Evolutionary conservation across 37 sponge, comb jelly and placozoan species (phyloP).

Genomic region (Theonella swinhoei): DNA sequence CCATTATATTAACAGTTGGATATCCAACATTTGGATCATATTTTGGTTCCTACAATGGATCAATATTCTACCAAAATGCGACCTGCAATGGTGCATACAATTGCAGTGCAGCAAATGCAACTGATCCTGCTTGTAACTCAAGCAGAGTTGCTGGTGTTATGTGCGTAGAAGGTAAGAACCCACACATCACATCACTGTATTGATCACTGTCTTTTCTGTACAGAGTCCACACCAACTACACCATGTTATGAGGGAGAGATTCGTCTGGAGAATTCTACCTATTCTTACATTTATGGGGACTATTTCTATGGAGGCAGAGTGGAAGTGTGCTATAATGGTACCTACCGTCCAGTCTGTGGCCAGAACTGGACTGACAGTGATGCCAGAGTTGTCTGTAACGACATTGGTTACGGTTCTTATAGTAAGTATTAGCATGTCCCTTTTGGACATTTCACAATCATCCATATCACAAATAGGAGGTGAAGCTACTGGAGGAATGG

Average conservation of each 20-base stretch:
- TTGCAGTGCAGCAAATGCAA: too few relatives aligned
- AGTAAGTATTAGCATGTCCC: background rate
- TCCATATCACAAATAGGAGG: background rate
- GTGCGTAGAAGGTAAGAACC: background rate
- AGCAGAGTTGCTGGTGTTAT: too few relatives aligned
- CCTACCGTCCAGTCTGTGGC: background rate
- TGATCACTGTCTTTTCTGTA: background rate
- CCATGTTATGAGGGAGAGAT: slow-evolving; percentile 4
- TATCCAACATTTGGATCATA: too few relatives aligned
- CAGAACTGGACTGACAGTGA: background rate
- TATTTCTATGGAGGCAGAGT: slow-evolving; percentile 1
- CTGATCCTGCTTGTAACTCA: too few relatives aligned
- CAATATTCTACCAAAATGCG: too few relatives aligned
- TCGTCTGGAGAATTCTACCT: background rate
- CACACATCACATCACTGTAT: background rate
- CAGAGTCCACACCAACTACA: background rate
- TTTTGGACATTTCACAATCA: too few relatives aligned
- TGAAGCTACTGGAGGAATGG: background rate
- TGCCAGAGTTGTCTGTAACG: background rate
- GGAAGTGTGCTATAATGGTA: slow-evolving; percentile 2
- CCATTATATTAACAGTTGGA: too few relatives aligned
- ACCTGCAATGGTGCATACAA: too few relatives aligned
- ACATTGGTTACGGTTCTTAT: background rate
- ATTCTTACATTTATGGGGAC: background rate
- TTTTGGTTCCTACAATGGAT: too few relatives aligned